A percentile compares a stretch with the other conserved stretches of the same genome.
phyloP scores from a whole-genome alignment of 2,113 vertebrate genomes.

The Xenopus laevis region DNA sequence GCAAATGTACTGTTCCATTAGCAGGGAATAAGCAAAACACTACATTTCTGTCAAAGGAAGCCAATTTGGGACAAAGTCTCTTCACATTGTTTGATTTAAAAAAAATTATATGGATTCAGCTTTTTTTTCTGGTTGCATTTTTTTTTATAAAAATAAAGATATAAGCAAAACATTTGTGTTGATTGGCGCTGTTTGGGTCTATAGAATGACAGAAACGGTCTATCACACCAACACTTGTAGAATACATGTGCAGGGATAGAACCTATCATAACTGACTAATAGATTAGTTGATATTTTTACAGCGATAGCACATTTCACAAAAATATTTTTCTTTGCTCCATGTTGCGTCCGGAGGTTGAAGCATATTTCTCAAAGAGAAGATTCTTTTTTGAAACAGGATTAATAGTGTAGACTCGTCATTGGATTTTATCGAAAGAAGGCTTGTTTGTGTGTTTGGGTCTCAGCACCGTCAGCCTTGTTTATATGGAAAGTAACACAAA shows the following conservation, averaged over 20 bases:
- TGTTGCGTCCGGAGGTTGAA: neutral
- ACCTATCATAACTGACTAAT: neutral
- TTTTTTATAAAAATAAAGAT: too few relatives aligned
- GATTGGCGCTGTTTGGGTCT: too few relatives aligned
- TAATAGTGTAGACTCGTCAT: constrained; percentile 13
- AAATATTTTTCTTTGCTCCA: constrained; percentile 25
- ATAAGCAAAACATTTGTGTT: too few relatives aligned
- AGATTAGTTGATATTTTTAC: neutral
- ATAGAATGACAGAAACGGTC: too few relatives aligned
- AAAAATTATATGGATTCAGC: neutral
- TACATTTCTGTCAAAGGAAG: neutral
- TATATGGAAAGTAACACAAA: constrained; percentile 8
- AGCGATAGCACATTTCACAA: neutral
- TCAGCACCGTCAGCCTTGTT: constrained; percentile 9
- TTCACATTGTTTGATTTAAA: neutral
- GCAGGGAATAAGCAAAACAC: neutral
- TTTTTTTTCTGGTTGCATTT: neutral
- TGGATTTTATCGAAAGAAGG: constrained; percentile 17
- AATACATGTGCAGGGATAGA: too few relatives aligned
- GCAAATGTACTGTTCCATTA: neutral
- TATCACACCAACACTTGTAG: too few relatives aligned
- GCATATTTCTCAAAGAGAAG: constrained; percentile 13
- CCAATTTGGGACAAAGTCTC: neutral
- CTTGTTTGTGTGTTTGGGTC: too few relatives aligned
- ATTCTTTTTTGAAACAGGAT: constrained; percentile 20